Percentiles rank a stretch among this genome's conserved stretches.
Evolutionary conservation across 37 sponge, comb jelly and placozoan genomes (phyloP).

Genomic region (Hexactinellida sp.): DNA sequence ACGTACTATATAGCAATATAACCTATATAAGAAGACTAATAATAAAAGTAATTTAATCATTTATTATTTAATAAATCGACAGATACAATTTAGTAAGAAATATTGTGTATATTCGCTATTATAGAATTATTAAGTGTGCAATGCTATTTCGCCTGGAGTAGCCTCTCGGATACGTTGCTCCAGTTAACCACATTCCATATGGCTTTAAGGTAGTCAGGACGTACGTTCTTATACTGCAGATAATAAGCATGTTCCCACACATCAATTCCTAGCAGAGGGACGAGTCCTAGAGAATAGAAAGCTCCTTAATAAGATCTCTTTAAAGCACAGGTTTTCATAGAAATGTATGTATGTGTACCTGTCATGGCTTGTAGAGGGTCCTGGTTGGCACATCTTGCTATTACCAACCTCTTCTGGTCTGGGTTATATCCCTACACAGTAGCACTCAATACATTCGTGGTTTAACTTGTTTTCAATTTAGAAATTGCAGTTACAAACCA

Average conservation of each 20-base stretch:
- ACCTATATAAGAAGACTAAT: no score
- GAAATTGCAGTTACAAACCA: neutral
- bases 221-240: slow-evolving; percentile 85
- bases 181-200: slow-evolving; percentile 85
- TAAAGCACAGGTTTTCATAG: no score
- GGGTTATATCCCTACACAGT: slow-evolving; percentile 53
- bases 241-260: slow-evolving; percentile 99
- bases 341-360: slow-evolving; percentile 24
- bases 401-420: slow-evolving; percentile 31
- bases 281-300: slow-evolving; percentile 39
- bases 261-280: slow-evolving; percentile 83
- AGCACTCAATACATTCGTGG: neutral
- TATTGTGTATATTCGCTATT: no score
- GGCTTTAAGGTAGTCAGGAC: slow-evolving; percentile 75
- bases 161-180: slow-evolving; percentile 52
- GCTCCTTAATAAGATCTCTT: no score
- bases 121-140: no score
- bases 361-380: slow-evolving; percentile 79
- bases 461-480: neutral
- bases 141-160: neutral
- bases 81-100: no score
- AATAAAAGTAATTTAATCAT: no score
- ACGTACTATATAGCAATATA: no score
- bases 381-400: slow-evolving; percentile 76
- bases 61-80: no score